These are phyloP conservation scores for Myotis planiceps DNA, from an alignment of 2,797 vertebrate species.

Conservation along the genomic window DNA sequence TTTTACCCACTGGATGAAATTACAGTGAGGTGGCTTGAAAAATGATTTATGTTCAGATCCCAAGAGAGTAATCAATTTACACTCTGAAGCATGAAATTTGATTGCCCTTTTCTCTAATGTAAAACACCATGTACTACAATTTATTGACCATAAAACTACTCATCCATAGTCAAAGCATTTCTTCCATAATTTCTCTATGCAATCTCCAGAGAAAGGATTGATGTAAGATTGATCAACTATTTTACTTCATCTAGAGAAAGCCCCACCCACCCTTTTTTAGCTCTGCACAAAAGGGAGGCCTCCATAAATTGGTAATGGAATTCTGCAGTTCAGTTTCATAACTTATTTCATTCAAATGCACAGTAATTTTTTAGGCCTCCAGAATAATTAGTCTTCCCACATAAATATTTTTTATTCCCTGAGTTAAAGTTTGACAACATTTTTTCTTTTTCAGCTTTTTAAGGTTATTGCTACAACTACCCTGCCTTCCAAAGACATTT, in stretches of 20 bases:
- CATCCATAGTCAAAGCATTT: constrained; percentile 38
- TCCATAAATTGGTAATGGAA: neutral
- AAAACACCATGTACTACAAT: constrained; percentile 56
- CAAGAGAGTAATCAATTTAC: constrained; percentile 55
- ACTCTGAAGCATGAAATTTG: constrained; percentile 45
- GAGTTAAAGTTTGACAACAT: neutral
- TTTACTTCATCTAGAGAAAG: neutral
- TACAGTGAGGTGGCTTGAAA: constrained; percentile 5
- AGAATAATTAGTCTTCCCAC: neutral
- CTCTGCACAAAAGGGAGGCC: neutral
- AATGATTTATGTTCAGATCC: constrained; percentile 40
- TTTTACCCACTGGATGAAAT: constrained; percentile 31
- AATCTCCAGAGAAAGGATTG: constrained; percentile 22
- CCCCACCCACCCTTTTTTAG: neutral
- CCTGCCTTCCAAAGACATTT: constrained; percentile 29
- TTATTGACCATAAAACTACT: constrained; percentile 55
- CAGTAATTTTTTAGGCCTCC: neutral
- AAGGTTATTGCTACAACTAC: neutral
- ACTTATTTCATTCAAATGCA: neutral
- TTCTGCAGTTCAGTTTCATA: constrained; percentile 1
- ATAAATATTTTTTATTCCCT: neutral
- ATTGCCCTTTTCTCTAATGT: constrained; percentile 49
- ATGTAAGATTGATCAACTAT: constrained; percentile 22
- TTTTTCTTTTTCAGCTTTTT: constrained; percentile 5
- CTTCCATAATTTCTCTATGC: neutral